Evolutionary conservation across 2,797 vertebrate species (phyloP), one percentile per base, ranked within the genome.

Genomic region (Telmatherina bonti): DNA sequence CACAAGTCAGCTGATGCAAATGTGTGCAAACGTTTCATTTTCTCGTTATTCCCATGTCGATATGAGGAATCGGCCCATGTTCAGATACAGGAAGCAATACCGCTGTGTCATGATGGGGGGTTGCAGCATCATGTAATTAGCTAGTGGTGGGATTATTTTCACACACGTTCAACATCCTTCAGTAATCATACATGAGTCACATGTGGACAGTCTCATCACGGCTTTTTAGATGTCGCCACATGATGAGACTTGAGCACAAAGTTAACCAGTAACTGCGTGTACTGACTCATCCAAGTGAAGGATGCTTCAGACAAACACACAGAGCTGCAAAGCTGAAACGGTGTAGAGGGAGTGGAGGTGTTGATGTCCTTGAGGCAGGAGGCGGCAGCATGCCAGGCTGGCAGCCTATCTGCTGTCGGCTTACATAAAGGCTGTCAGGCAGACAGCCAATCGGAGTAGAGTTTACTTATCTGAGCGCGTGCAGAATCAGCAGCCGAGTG

Each of bases 21-120:
- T 61, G 74, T 76, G n/a, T 81, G 76, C 70, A 60, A 57, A 3
- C 20, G 5, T 64, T 56, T 78, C 27, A 56, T 38, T 82, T 60
- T 71, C 57, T 70, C 0, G 0, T 26, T 1, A 33, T 76, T 81
- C 73, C 29, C 73, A 24, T 56, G 58, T 57, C 2, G 2, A 49
- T 58, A 69, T 72, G 74, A 80, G 78, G 76, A 81, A 76, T 83
- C 35, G 24, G 36, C 18, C 45, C 24, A 2, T 10, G 27, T 12
- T 47, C 9, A 9, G 27, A 86, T 52, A 79, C 70, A 78, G 83
- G 85, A 87, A 87, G 74, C 72, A 67, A 67, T 15, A 61, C 35
- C 72, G 74, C 78, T n/a, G 74, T 1, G 30, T 83, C 79, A 69
- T 60, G 78, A 62, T 0, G 33, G 30, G 3, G 26, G 12, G 30